Evolutionary conservation across 2,888 invertebrate species (phyloP), one percentile per base, ranked within the genome.

Genomic region (Meganola albula): DNA sequence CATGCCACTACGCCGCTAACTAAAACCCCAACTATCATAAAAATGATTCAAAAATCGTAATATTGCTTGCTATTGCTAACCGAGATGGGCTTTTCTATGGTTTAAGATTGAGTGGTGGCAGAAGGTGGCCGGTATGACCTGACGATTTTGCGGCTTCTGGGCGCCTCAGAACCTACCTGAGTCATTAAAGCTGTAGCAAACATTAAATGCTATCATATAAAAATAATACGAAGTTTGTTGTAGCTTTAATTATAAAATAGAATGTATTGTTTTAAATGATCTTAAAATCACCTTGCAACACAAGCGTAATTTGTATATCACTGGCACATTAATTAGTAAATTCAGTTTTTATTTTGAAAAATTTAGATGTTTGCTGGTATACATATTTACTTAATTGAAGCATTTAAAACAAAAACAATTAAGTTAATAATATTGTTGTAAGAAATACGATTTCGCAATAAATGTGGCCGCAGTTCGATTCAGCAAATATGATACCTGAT

Each of bases 81-180:
- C 28, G 35, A 40, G 24, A 12, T 28, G 29, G 32, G 42, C 27
- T 45, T 43, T n/a, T n/a, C n/a, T n/a, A n/a, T n/a, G n/a, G n/a
- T n/a, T n/a, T n/a, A n/a, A n/a, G 60, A 44, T 43, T 36, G 41
- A 51, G 41, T 43, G 69, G 69, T 67, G 76, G 72, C 62, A 56
- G 69, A 67, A 71, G 74, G 78, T 76, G 67, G 63, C 63, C 51
- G 67, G 65, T 47, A 43, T 42, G 53, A 53, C 36, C 31, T 48
- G 48, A 56, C 38, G 47, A 63, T 48, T 46, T 53, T 48, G 62
- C 57, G 64, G 80, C 74, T 74, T 77, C 68, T 71, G 77, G 78
- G 79, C 68, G 71, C 67, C 74, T 66, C 50, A 63, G 65, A 60
- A 68, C 71, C 70, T 75, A 75, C 65, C 64, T 70, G 59, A 54